Conservation (phyloP, 1,140 invertebrate genomes). For the Drosophila ficusphila region DNA sequence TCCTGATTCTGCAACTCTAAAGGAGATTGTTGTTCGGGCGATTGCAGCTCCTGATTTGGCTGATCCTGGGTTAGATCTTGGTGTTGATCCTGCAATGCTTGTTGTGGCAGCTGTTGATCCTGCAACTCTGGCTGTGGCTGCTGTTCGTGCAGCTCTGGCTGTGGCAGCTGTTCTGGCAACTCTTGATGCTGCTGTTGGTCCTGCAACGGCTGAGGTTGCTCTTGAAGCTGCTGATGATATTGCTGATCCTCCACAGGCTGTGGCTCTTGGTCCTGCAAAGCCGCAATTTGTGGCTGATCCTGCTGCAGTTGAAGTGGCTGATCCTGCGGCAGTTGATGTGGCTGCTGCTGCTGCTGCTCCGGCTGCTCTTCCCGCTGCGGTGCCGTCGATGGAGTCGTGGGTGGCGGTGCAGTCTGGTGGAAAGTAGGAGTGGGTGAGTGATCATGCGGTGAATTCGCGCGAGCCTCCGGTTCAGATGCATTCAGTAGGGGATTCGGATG, state of each 20-base stretch:
- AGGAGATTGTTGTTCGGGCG: no score
- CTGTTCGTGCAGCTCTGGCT: neutral
- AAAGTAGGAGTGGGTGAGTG: slow-evolving; percentile 77
- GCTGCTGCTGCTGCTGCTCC: neutral
- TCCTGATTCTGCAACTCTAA: neutral
- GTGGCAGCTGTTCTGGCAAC: neutral
- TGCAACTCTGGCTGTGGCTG: neutral
- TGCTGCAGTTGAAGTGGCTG: slow-evolving; percentile 2
- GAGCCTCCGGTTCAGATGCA: slow-evolving; percentile 30
- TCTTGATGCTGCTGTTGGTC: neutral
- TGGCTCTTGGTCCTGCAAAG: neutral
- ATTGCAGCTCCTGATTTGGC: neutral
- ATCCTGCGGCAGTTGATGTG: neutral
- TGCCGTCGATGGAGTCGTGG: slow-evolving; percentile 48
- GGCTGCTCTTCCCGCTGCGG: slow-evolving; percentile 12
- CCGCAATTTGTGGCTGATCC: neutral
- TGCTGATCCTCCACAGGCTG: slow-evolving; percentile 1
- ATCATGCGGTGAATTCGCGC: slow-evolving; percentile 60
- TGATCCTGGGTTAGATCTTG: neutral
- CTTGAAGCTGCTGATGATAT: neutral
- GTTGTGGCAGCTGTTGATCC: no score
- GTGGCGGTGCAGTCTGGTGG: slow-evolving; percentile 62
- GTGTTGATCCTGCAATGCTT: neutral
- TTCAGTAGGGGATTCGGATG: slow-evolving; percentile 25
- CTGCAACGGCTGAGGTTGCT: neutral